Evolutionary conservation across 23 tunicate species (phyloP), one percentile per base, ranked within the genome.

Genomic region (Trididemnum nubilum): DNA sequence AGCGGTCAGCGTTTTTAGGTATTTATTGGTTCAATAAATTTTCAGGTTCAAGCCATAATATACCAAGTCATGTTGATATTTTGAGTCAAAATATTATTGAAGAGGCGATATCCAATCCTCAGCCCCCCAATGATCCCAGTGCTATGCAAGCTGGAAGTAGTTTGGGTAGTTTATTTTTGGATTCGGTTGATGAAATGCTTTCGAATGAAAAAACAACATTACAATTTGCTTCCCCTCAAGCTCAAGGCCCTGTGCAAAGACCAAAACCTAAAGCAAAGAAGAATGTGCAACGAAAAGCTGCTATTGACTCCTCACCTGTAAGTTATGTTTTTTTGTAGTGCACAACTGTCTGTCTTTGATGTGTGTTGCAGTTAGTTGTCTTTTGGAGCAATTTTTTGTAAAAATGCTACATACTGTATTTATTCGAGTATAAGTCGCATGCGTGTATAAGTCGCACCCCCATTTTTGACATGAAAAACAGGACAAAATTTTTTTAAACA

Each of bases 151-250:
- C 78, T 32, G 84, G 88, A 28, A 83, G 87, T 39, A 85, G 90
- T 61, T 50, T 91, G 40, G 97, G 97, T 37, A 86, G 91, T 69
- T 67, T 91, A 57, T 91, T 91, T 77, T 36, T 91, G n/a, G 77
- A 85, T 9, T 80, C 87, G 33, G 89, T 91, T 36, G 97, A 85
- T 21, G 86, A 83, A 31, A 71, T 78, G 44, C 39, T 89, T 25
- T 89, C 94, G 0, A 83, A 86, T 78, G 88, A 89, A 72, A 78
- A 83, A 51, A 77, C 84, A 26, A 54, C 65, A 52, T 21, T 36
- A 0, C 71, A 51, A 58, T 78, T 77, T 64, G 78, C 79, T 58
- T 38, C 78, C 21, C 78, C 84, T 0, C 29, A 79, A 21, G 51
- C 61, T 24, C 51, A 78, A 34, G 63, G 33, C 2, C 35, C 77